phyloP scores from a whole-genome alignment of 2,797 vertebrate genomes.

The Esox lucius region DNA sequence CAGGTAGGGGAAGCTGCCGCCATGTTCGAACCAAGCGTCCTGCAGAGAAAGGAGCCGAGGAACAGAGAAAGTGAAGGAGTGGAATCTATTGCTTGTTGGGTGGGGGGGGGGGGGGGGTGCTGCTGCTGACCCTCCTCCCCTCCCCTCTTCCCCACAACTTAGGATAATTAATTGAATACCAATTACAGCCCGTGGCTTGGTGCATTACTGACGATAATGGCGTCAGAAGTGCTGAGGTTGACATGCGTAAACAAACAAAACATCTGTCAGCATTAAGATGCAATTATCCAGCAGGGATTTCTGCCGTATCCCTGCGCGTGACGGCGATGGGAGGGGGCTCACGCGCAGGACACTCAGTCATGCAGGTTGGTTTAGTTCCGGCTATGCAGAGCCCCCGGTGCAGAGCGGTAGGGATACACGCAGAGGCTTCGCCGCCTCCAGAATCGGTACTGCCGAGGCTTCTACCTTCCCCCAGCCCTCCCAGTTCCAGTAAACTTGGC shows the following conservation, averaged over 20 bases:
- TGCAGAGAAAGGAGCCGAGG: no score
- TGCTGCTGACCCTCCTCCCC: no score
- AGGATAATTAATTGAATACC: constrained; percentile 71
- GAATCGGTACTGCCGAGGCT: constrained; percentile 28
- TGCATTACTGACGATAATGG: constrained; percentile 72
- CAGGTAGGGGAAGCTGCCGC: constrained; percentile 26
- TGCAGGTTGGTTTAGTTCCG: no score
- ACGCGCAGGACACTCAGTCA: constrained; percentile 54
- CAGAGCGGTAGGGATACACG: constrained; percentile 18
- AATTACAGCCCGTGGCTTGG: constrained; percentile 62
- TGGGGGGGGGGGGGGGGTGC: no score
- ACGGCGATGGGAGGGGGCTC: constrained; percentile 31
- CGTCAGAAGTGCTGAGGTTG: constrained; percentile 59
- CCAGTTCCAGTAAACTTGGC: constrained; percentile 37
- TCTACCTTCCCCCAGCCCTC: background rate
- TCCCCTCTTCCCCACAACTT: constrained; percentile 33
- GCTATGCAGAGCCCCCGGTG: no score
- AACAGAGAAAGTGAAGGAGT: no score
- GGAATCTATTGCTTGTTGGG: no score
- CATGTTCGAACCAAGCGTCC: constrained; percentile 37
- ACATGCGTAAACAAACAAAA: constrained; percentile 47
- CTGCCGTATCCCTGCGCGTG: constrained; percentile 39
- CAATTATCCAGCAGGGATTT: constrained; percentile 48
- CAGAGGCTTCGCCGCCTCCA: constrained; percentile 41
- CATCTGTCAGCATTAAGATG: constrained; percentile 60